phyloP scores from a whole-genome alignment of 2,888 invertebrate species.

The Tenodera sinensis region DNA sequence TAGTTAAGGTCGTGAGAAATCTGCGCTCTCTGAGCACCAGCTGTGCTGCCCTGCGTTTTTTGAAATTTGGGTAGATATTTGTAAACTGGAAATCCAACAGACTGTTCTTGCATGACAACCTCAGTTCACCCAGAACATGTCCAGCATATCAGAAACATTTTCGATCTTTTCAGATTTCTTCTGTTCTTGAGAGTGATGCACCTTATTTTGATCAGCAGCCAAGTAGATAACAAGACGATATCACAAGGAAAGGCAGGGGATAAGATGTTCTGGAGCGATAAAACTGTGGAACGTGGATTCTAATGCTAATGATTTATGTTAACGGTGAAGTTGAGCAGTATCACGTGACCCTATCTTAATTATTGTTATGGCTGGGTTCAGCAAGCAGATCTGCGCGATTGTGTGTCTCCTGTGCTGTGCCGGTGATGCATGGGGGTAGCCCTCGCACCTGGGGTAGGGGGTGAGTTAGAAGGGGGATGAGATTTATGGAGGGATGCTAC shows the following conservation, averaged over 20 bases:
- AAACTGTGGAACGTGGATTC: neutral
- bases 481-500: constrained; percentile 8
- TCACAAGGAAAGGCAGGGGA: neutral
- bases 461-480: neutral
- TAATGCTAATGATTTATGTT: neutral
- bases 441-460: constrained; percentile 11
- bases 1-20: no score
- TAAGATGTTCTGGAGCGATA: neutral
- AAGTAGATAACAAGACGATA: neutral
- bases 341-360: constrained; percentile 24
- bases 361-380: constrained; percentile 1
- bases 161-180: no score
- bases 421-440: constrained; percentile 2
- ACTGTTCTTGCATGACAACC: no score
- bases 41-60: no score
- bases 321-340: neutral
- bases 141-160: no score
- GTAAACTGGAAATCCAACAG: no score
- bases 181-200: no score
- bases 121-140: no score
- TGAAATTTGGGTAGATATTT: no score
- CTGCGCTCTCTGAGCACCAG: no score
- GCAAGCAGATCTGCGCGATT: neutral
- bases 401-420: neutral
- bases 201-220: neutral